Evolutionary conservation across 2,113 vertebrate species (phyloP), one percentile per base, ranked within the genome.

Genomic region (Holacanthus passer): DNA sequence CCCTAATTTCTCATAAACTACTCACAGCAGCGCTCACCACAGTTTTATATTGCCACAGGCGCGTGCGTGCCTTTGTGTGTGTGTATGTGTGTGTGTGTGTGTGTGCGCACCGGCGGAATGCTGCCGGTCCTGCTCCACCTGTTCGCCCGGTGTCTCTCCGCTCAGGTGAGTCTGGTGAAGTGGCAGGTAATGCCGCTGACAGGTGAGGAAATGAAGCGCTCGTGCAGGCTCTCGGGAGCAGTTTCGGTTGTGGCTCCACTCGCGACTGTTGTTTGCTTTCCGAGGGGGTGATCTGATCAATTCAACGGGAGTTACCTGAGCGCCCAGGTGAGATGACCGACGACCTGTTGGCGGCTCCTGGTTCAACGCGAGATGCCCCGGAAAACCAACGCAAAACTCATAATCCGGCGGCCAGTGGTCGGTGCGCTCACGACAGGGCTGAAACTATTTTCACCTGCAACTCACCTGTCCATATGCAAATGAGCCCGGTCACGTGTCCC

Each of bases 51-150:
- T 7, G 81, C 27, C 10, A 59, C 63, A n/a, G 70, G 45, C 53
- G 68, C 74, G 45, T 56, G 77, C 19, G 11, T 27, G 55, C 31
- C 17, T 31, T 31, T 50, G 78, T n/a, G n/a, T n/a, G n/a, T n/a
- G n/a, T n/a, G n/a, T n/a, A n/a, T n/a, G n/a, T n/a, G n/a, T n/a
- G n/a, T n/a, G n/a, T n/a, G n/a, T n/a, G n/a, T 16, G 11, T 24
- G 55, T 31, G 17, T 29, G 37, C 20, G 17, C 24, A 19, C 39
- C 32, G 27, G 39, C 14, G 88, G 90, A 85, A 92, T 93, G 89
- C 59, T 2, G 43, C 62, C 19, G 27, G 29, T 88, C 91, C 83
- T 45, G 93, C 60, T 82, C 0, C 78, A 89, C 93, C 88, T 88
- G 93, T 86, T 72, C 1, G 37, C 73, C 89, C 47, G 65, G 83